Evolutionary conservation across 2,888 invertebrate genomes (phyloP), one percentile per base, ranked within the genome.

Genomic region (Drosophila kuntzei): DNA sequence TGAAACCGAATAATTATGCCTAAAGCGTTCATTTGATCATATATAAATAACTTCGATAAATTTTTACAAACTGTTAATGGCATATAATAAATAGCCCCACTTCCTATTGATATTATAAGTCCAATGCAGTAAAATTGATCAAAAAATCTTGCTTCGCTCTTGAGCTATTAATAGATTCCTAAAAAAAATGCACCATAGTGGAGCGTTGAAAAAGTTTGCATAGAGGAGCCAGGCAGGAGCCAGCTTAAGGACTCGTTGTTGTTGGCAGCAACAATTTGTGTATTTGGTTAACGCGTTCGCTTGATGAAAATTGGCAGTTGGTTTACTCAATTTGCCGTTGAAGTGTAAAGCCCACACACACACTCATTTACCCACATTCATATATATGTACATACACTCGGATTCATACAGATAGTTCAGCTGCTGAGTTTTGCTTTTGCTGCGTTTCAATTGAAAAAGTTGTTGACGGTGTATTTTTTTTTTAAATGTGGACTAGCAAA

Each of bases 221-320:
- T 14, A 49, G 46, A 22, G n/a, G n/a, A n/a, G n/a, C n/a, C 41
- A 27, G 16, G 20, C 12, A 20, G 18, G 16, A 44, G 16, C 9
- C 12, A 4, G 16, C n/a, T 25, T 27, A 37, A 22, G 43, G 46
- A 29, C 41, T 54, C 37, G 22, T 5, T 11, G 25, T 47, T 6
- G 25, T 36, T 47, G 51, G 18, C 36, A 43, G 14, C 37, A 50
- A 25, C 34, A 39, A 29, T 46, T 51, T 62, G n/a, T 1, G 29
- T 29, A 46, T 46, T 44, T 57, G 46, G 53, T 72, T 72, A 77
- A 50, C 55, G 32, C 34, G 16, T 16, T 41, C 22, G 46, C 39
- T 36, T 34, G 27, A 66, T 67, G 53, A 34, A 62, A 74, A 77
- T 67, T 66, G 53, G 25, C 41, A 49, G 61, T 67, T 73, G 57